These are phyloP conservation scores for Neuroterus valhalla DNA, from an alignment of 1,140 invertebrate genomes.

Conservation along the genomic window DNA sequence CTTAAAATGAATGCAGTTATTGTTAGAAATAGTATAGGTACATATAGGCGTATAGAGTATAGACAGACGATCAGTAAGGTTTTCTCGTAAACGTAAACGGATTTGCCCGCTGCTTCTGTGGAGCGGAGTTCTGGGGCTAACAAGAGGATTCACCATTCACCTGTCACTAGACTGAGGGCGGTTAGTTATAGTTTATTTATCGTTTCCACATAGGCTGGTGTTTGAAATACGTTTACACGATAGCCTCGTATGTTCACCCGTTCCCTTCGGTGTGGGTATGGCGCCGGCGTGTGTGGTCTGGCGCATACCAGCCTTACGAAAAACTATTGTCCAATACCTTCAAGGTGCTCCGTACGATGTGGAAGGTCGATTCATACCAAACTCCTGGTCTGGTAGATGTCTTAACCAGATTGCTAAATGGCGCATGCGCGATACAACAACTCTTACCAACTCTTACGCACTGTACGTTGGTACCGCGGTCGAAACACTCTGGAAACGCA, in stretches of 20 bases:
- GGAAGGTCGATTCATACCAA: slow-evolving; percentile 35
- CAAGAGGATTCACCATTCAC: slow-evolving; percentile 73
- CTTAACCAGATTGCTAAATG: slow-evolving; percentile 44
- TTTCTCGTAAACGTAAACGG: slow-evolving; percentile 21
- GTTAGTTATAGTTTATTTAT: slow-evolving; percentile 75
- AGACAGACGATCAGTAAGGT: not conserved
- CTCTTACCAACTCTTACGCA: slow-evolving; percentile 31
- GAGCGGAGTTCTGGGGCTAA: slow-evolving; percentile 63
- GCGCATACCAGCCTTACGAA: slow-evolving; percentile 50
- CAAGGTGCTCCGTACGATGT: slow-evolving; percentile 35
- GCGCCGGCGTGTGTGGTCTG: slow-evolving; percentile 61
- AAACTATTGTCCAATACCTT: slow-evolving; percentile 53
- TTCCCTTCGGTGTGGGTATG: slow-evolving; percentile 51
- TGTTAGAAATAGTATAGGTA: not conserved
- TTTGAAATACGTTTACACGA: slow-evolving; percentile 68
- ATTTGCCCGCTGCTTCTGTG: slow-evolving; percentile 52
- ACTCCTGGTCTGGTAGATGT: slow-evolving; percentile 32
- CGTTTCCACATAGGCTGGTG: slow-evolving; percentile 70
- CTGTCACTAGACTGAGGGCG: slow-evolving; percentile 70
- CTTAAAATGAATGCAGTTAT: no score
- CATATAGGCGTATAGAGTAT: no score
- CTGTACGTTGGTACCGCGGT: no score
- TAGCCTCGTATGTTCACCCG: slow-evolving; percentile 65
- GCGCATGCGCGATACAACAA: slow-evolving; percentile 1
- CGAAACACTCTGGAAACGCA: slow-evolving; percentile 9